phyloP scores from a whole-genome alignment of 2,113 vertebrate species.

The Festucalex cinctus region DNA sequence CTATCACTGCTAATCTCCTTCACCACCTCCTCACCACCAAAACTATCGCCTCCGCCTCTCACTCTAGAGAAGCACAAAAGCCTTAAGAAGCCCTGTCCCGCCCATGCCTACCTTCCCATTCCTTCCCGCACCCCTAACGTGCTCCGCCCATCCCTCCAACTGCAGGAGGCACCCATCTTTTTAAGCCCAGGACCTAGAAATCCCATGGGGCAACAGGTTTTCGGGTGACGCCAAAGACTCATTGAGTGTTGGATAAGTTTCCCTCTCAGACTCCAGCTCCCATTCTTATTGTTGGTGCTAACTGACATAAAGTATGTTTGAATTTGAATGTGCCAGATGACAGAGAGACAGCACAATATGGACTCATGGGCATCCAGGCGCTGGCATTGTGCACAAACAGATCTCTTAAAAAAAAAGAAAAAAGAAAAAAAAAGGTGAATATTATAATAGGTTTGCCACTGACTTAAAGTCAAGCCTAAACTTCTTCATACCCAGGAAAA shows the following conservation, averaged over 20 bases:
- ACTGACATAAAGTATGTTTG: slow-evolving; percentile 65
- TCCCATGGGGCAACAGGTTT: slow-evolving; percentile 57
- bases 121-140: slow-evolving; percentile 57
- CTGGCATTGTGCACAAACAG: slow-evolving; percentile 38
- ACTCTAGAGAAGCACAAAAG: slow-evolving; percentile 73
- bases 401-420: slow-evolving; percentile 44
- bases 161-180: slow-evolving; percentile 61
- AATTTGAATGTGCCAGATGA: slow-evolving; percentile 66
- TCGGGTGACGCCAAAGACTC: slow-evolving; percentile 57
- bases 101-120: slow-evolving; percentile 46
- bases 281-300: slow-evolving; percentile 55
- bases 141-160: slow-evolving; percentile 57
- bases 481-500: too few species aligned
- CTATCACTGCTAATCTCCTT: slow-evolving; percentile 70
- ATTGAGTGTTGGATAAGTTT: slow-evolving; percentile 70
- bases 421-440: too few species aligned
- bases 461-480: too few species aligned
- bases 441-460: too few species aligned
- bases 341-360: slow-evolving; percentile 65
- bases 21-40: slow-evolving; percentile 52
- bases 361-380: slow-evolving; percentile 86
- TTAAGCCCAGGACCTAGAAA: slow-evolving; percentile 58
- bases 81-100: slow-evolving; percentile 51
- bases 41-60: slow-evolving; percentile 59
- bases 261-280: slow-evolving; percentile 49